These are phyloP conservation scores for Philonicus albiceps DNA, from an alignment of 2,888 invertebrate species.

Conservation along the genomic window DNA sequence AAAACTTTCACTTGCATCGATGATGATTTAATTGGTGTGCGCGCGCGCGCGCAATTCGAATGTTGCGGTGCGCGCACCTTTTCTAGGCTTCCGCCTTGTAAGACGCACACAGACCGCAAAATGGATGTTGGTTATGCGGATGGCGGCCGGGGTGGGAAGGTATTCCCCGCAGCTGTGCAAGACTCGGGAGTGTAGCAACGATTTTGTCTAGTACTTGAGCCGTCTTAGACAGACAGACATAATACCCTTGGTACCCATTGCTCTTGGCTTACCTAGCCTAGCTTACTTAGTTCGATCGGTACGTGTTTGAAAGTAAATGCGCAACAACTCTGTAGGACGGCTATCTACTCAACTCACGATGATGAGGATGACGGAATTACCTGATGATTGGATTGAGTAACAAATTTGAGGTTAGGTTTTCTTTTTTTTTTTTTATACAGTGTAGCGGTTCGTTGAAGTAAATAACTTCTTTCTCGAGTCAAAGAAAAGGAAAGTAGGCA, in stretches of 20 bases:
- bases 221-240: not conserved
- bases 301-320: not conserved
- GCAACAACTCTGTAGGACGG: not conserved
- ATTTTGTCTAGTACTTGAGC: not conserved
- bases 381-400: not conserved
- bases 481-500: not conserved
- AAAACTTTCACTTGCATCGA: not conserved
- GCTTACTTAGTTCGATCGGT: not conserved
- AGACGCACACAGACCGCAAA: not conserved
- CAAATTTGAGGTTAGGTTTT: not conserved
- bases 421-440: not conserved
- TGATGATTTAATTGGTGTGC: not conserved
- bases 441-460: not conserved
- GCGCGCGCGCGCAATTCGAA: not conserved
- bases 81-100: not conserved
- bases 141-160: not conserved
- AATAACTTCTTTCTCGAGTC: not conserved
- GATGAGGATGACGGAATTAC: not conserved
- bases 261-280: conserved; percentile 21
- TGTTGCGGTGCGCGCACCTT: not conserved
- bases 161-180: not conserved
- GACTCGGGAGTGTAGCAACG: not conserved
- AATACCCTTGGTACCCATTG: conserved; percentile 26
- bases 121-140: not conserved
- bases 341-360: not conserved